Conservation (phyloP, 2,888 invertebrate species). For the Tribolium freemani region DNA sequence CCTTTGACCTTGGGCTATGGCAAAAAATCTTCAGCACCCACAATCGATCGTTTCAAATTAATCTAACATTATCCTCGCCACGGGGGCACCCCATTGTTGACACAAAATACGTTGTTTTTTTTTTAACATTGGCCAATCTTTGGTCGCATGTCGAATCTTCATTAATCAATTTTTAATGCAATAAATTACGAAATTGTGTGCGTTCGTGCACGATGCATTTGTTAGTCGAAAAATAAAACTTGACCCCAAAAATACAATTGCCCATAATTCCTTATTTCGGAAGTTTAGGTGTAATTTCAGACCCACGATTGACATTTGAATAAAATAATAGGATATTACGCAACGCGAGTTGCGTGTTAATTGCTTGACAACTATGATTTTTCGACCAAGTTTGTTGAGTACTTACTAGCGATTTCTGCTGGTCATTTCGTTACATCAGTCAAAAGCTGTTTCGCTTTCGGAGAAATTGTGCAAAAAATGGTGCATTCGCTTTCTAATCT, state of each 20-base stretch:
- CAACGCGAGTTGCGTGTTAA: too few relatives aligned
- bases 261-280: neutral
- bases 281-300: neutral
- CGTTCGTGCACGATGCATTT: too few relatives aligned
- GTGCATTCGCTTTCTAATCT: neutral
- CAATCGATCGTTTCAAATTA: neutral
- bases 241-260: neutral
- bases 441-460: neutral
- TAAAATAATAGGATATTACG: neutral
- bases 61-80: neutral
- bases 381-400: too few relatives aligned
- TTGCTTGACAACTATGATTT: too few relatives aligned
- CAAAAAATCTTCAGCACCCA: neutral
- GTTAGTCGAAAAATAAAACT: neutral
- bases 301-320: neutral
- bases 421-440: too few relatives aligned
- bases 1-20: constrained; percentile 2
- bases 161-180: too few relatives aligned
- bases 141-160: too few relatives aligned
- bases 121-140: too few relatives aligned
- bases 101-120: too few relatives aligned
- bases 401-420: too few relatives aligned
- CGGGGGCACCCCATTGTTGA: too few relatives aligned
- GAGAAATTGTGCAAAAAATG: neutral
- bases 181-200: too few relatives aligned